Base-by-base conservation (phyloP, 2,113 vertebrate species). In the Hiodon tergisus region DNA sequence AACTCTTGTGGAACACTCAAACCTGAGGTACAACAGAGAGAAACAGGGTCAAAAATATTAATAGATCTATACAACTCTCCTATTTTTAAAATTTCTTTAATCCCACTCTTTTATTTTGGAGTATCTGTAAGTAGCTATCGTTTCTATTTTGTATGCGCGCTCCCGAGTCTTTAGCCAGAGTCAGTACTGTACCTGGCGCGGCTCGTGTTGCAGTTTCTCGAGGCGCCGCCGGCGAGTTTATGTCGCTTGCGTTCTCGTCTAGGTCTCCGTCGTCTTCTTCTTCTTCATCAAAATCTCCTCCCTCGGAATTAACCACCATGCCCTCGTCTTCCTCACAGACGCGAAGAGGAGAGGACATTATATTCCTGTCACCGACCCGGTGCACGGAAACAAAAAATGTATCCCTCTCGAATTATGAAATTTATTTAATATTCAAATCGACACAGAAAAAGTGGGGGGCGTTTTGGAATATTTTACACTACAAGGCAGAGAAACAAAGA, bases 391-490 rank as follows among this genome's bases (percentile, higher is more conserved):
- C 80, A 87, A 88, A 87, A 90, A 88, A 83, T 84, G 75, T 79
- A 82, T 85, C 86, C 83, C 85, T 84, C 85, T 73, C 83, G 86
- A 86, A 85, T 90, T 86, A 79, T 88, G 88, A 88, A 89, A 88
- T 92, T 89, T 89, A 89, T 91, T 90, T 88, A 89, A 91, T 92
- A 93, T 94, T 94, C 91, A 93, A 95, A 94, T 94, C 91, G 90
- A 89, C 91, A 83, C 86, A 79, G 82, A 83, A 84, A 89, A 90
- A 78, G 85, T 85, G 91, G 91, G 93, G 93, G 92, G 92, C 91
- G 92, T 92, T 92, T 91, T 93, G 90, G 91, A 90, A 92, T 93
- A 94, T 95, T 94, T 94, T 95, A 94, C 91, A 94, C 93, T 86
- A 92, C 89, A 82, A 89, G 90, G 92, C 91, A 93, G 90, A 91